phyloP scores from a whole-genome alignment of 92 coral and sea anemone genomes.

The Umimayanthus chanpuru region DNA sequence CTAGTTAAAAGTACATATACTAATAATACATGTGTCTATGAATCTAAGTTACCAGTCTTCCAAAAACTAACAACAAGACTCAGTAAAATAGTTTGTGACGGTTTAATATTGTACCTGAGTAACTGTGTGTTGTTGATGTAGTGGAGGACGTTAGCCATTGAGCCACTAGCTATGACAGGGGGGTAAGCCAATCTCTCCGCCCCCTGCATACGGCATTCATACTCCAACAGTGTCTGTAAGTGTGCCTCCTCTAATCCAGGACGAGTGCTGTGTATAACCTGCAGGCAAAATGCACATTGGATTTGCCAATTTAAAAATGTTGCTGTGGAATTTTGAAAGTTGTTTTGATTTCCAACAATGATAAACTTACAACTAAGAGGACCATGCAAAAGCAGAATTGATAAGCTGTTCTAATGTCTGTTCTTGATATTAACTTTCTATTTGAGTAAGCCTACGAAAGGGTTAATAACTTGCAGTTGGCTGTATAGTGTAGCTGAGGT shows the following conservation, averaged over 20 bases:
- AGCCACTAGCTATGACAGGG: constrained; percentile 98
- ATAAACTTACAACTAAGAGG: background rate
- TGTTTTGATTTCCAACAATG: background rate
- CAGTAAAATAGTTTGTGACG: no score
- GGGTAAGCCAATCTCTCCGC: constrained; percentile 93
- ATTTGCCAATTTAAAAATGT: background rate
- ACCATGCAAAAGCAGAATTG: no score
- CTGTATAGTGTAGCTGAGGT: no score
- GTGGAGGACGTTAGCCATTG: constrained; percentile 90
- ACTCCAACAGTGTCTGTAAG: constrained; percentile 78
- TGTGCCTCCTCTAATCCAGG: constrained; percentile 93
- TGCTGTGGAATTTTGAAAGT: background rate
- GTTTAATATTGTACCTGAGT: constrained; percentile 58
- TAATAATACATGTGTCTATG: no score
- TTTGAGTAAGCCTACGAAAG: no score
- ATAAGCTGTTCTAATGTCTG: no score
- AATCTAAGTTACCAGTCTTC: no score
- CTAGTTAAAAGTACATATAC: no score
- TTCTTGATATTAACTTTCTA: no score
- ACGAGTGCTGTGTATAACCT: constrained; percentile 83
- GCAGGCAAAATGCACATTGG: background rate
- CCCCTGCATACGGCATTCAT: constrained; percentile 86
- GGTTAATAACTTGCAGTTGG: no score
- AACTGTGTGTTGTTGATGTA: constrained; percentile 88
- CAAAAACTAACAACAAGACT: no score